Evolutionary conservation across 2,888 invertebrate species (phyloP), one percentile per base, ranked within the genome.

Genomic region (Pherbina coryleti): DNA sequence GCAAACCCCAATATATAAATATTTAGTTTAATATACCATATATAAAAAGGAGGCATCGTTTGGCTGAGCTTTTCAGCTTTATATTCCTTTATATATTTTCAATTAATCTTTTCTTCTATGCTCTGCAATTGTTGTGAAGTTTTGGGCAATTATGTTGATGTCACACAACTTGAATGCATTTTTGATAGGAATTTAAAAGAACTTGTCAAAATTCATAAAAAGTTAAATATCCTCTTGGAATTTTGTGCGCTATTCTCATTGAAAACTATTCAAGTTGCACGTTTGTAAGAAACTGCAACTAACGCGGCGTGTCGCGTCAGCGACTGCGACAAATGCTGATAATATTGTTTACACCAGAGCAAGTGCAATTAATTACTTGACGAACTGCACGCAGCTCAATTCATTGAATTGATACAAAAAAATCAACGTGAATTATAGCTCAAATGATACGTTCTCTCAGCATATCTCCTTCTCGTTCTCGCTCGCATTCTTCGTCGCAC

Each of bases 281-380:
- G 44, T 22, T 11, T n/a, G 44, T 37, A 66, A 66, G 22, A 17
- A 19, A 66, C 64, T 60, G 57, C 57, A 60, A 25, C 57, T 14
- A 28, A 60, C 57, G 14, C 14, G 44, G 44, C 44, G 44, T 44
- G 44, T 44, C 44, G 44, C 22, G 25, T 22, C 19, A 25, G 22
- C 22, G 57, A 11, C 57, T 22, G 28, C 57, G 57, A 60, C 57
- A 60, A 60, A 60, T 60, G 57, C 57, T 60, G 57, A 60, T 60
- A 60, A 60, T 60, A 28, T 25, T 60, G 44, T 60, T 25, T 28
- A 60, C 57, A 25, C 57, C 57, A 60, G 19, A 25, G 57, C 57
- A 22, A 44, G 57, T 60, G 57, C 57, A 60, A 60, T 60, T 60
- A 60, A 60, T 60, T 60, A 60, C 57, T 60, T 60, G 57, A 22